Conservation (phyloP, 2,888 invertebrate genomes). For the Diarsia rubi region DNA sequence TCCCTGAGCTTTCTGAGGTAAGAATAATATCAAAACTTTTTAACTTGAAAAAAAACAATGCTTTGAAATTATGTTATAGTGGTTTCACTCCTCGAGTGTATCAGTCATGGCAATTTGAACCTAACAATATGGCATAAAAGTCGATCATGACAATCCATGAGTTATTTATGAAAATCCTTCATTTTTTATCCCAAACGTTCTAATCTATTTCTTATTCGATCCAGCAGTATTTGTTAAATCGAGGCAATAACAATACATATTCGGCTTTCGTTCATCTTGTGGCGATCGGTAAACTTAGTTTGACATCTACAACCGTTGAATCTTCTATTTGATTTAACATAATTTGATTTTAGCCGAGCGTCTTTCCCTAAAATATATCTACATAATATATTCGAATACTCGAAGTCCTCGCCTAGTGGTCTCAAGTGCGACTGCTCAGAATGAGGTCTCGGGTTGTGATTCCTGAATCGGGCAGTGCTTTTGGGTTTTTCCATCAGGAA, state of each 20-base stretch:
- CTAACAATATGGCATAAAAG: neutral
- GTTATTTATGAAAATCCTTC: neutral
- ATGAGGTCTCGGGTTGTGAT: no score
- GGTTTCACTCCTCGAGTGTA: no score
- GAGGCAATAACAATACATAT: neutral
- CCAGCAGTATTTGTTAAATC: neutral
- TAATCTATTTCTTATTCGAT: neutral
- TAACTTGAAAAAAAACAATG: no score
- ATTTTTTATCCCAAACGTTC: neutral
- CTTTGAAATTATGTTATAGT: no score
- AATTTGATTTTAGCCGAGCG: neutral
- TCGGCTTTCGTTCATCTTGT: neutral
- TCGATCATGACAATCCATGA: neutral
- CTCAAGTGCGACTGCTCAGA: no score
- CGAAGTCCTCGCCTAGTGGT: no score
- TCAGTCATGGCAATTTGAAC: neutral
- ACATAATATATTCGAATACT: neutral
- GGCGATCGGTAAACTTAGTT: neutral
- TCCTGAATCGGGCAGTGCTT: no score
- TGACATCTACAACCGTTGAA: neutral
- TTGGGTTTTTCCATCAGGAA: no score
- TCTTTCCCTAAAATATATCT: neutral
- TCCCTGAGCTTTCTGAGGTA: slow-evolving; percentile 97
- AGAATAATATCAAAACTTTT: no score
- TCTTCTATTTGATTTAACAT: neutral